A percentile compares a stretch with the other conserved stretches of the same genome.
phyloP scores from a whole-genome alignment of 2,113 vertebrate genomes.

The Dasyurus viverrinus region DNA sequence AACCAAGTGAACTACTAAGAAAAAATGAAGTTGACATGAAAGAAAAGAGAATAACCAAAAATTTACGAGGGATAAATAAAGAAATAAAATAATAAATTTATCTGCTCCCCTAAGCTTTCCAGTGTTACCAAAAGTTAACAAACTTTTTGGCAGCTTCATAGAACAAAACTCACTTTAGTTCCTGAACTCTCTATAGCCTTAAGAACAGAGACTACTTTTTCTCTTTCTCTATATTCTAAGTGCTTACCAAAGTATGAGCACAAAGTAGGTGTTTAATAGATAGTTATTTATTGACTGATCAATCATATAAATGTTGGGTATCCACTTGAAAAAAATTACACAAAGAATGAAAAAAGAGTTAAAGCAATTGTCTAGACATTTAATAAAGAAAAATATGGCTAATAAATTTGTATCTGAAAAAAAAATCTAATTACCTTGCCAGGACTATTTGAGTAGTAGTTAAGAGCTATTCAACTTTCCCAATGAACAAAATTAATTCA shows the following conservation, averaged over 20 bases:
- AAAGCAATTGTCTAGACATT: constrained; percentile 34
- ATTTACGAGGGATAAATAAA: background rate
- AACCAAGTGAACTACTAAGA: constrained; percentile 26
- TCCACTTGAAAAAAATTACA: background rate
- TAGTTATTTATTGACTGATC: background rate
- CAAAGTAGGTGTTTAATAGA: background rate
- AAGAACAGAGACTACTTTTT: background rate
- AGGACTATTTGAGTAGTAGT: constrained; percentile 10
- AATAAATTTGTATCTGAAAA: constrained; percentile 14
- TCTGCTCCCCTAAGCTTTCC: background rate
- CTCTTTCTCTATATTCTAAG: background rate
- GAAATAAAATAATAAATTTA: background rate
- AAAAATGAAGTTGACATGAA: background rate
- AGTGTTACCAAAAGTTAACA: background rate
- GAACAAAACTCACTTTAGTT: background rate
- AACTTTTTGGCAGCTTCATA: constrained; percentile 6
- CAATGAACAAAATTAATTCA: constrained; percentile 21
- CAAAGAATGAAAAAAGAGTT: background rate
- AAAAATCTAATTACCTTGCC: constrained; percentile 38
- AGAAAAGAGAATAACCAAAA: background rate
- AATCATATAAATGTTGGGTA: background rate
- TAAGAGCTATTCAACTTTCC: constrained; percentile 13
- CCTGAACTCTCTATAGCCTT: background rate
- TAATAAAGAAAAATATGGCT: constrained; percentile 27
- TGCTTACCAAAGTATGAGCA: background rate